Evolutionary conservation across 1,140 invertebrate species (phyloP), one percentile per base, ranked within the genome.

Genomic region (Rhizoglyphus robini): DNA sequence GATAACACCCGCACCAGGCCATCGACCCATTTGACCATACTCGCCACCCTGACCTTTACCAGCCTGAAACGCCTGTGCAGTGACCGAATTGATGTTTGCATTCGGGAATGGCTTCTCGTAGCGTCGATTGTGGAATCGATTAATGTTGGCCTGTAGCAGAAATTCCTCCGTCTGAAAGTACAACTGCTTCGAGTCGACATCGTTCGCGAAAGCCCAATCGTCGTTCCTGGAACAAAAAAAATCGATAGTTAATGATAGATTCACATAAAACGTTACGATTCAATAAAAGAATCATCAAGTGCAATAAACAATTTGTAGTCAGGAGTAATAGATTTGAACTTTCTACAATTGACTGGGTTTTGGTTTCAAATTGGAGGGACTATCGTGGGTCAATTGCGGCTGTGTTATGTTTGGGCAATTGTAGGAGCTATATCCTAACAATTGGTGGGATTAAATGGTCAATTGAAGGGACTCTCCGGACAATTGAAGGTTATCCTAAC

Each of bases 161-260:
- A 91, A 96, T 76, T 99, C 96, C 77, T 99, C 95, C 30, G 88
- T 90, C 80, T 99, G 96, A 74, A 97, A 99, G 77, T 99, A 95
- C 91, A 92, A 97, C 3, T 94, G 94, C 69, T 91, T 81, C 4
- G 92, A 91, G 80, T 98, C 94, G 69, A 97, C 83, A 81, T 99
- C 87, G 81, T 99, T 99, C 36, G 95, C 96, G 82, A 90, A 99
- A 15, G 96, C 96, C 96, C 96, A 99, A 75, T 99, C 96, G 78
- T 99, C 96, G 73, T 96, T 98, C 0, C 63, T 64, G 27, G 1
- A 32, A 59, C 1, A 32, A 15, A 5, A 49, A 49, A 8, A 41
- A 41, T n/a, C 8, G n/a, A n/a, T n/a, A n/a, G n/a, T 11, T n/a
- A 41, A 41, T 11, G n/a, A 41, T 41, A 41, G 8, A 41, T 41